These are phyloP conservation scores for Bursaphelenchus mucronatus DNA, from an alignment of 1,140 invertebrate species.

Conservation along the genomic window DNA sequence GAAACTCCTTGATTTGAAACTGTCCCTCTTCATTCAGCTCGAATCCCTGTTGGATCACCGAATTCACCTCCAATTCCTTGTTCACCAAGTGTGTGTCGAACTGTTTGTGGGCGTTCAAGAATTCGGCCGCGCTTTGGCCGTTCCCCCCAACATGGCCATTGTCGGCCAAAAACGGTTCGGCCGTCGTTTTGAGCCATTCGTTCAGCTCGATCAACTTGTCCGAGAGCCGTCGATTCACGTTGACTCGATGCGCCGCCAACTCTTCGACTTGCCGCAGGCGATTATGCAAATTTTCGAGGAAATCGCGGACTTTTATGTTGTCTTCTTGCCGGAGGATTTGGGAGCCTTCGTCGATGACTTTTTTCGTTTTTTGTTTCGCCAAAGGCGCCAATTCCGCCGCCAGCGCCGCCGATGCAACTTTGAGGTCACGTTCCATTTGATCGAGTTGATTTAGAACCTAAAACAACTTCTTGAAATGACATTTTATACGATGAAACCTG, in stretches of 20 bases:
- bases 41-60: constrained; percentile 18
- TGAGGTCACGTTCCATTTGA: constrained; percentile 46
- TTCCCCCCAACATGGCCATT: constrained; percentile 47
- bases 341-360: constrained; percentile 52
- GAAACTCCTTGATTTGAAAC: constrained; percentile 18
- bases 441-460: constrained; percentile 52
- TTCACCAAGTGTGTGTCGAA: constrained; percentile 46
- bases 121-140: constrained; percentile 32
- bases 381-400: constrained; percentile 56
- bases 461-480: neutral
- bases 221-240: constrained; percentile 12
- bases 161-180: constrained; percentile 41
- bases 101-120: constrained; percentile 42
- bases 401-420: constrained; percentile 49
- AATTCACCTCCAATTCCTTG: constrained; percentile 27
- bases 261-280: constrained; percentile 47
- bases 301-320: constrained; percentile 37
- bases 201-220: constrained; percentile 33
- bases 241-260: constrained; percentile 38
- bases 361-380: constrained; percentile 43
- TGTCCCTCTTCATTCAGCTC: constrained; percentile 31
- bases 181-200: constrained; percentile 44
- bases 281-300: constrained; percentile 33
- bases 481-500: neutral
- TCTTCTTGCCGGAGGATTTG: constrained; percentile 33